phyloP scores from a whole-genome alignment of 2,797 vertebrate genomes.

The Arctocebus calabarensis region DNA sequence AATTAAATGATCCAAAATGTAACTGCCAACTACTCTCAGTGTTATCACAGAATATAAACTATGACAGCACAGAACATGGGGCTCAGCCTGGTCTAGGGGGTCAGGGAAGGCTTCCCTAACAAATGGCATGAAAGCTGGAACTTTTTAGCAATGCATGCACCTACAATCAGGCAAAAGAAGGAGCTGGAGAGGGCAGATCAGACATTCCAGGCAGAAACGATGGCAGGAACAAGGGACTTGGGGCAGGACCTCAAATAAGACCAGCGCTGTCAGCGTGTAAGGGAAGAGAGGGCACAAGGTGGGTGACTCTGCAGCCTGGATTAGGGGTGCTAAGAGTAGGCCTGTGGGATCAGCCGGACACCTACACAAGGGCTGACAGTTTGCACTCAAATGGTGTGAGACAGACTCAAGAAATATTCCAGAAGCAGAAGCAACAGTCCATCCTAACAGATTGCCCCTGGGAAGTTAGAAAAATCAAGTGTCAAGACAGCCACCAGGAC shows the following conservation, averaged over 20 bases:
- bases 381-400: background rate
- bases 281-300: background rate
- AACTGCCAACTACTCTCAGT: background rate
- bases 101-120: background rate
- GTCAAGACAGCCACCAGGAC: background rate
- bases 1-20: constrained; percentile 12
- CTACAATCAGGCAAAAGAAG: background rate
- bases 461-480: background rate
- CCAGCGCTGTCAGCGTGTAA: background rate
- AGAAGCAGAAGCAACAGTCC: background rate
- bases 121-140: background rate
- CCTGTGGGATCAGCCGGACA: background rate
- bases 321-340: background rate
- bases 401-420: background rate
- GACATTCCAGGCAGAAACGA: background rate
- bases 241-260: background rate
- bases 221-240: background rate
- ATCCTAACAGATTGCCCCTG: background rate
- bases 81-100: no score
- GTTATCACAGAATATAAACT: background rate
- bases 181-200: background rate
- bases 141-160: background rate
- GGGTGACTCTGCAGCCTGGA: background rate
- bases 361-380: background rate
- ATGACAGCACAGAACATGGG: background rate